Evolutionary conservation across 1,140 invertebrate species (phyloP).

Genomic region (Coelopa frigida): DNA sequence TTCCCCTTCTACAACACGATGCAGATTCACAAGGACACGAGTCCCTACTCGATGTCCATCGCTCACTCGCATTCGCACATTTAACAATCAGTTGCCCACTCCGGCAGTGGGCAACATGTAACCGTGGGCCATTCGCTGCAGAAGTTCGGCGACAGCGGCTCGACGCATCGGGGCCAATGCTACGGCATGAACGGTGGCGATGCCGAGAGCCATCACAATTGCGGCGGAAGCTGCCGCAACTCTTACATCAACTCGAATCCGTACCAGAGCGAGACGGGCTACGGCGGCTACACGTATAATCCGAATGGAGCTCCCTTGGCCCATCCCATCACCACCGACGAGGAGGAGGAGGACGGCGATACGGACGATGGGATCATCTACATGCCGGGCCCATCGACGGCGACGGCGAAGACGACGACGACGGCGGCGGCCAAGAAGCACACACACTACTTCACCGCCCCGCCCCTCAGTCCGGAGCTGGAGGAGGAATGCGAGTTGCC

Average conservation of each 20-base stretch:
- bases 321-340: constrained; percentile 14
- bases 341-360: constrained; percentile 35
- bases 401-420: not conserved
- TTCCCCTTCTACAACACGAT: constrained; percentile 77
- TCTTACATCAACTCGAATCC: constrained; percentile 37
- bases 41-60: constrained; percentile 67
- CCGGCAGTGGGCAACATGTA: constrained; percentile 31
- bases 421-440: constrained; percentile 12
- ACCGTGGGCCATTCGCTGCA: constrained; percentile 26
- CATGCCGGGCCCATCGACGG: constrained; percentile 22
- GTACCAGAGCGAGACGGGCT: constrained; percentile 37
- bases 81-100: constrained; percentile 45
- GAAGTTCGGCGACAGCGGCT: constrained; percentile 10
- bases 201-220: constrained; percentile 38
- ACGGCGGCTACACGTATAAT: constrained; percentile 28
- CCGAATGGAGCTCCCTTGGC: not conserved
- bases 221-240: constrained; percentile 37
- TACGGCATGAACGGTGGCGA: constrained; percentile 38
- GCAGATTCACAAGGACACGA: constrained; percentile 57
- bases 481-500: constrained; percentile 3
- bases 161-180: constrained; percentile 28
- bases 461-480: not conserved
- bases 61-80: constrained; percentile 71
- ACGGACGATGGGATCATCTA: constrained; percentile 38
- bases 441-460: constrained; percentile 27